Evolutionary conservation across 1,140 invertebrate genomes (phyloP), one percentile per base, ranked within the genome.

Genomic region (Drosophila ambigua): DNA sequence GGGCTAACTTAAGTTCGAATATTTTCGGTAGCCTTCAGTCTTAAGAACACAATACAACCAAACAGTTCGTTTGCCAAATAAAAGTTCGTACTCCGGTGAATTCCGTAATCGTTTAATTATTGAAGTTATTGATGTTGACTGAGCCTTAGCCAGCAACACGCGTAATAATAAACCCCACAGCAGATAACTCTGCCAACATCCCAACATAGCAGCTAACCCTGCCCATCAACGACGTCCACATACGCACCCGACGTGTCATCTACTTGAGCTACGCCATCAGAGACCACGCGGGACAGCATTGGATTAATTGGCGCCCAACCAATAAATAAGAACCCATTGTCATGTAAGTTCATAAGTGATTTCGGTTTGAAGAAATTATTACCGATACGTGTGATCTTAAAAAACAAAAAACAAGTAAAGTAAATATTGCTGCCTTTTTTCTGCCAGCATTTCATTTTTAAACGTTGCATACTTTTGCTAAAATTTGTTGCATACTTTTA

Each of bases 401-500:
- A 45, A 45, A 45, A 15, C 16, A 16, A 45, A 45, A 45, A 45
- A 45, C 28, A 53, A 53, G 8, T 41, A 54, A 54, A 41, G n/a
- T 39, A 53, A 35, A 35, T 53, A 41, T 53, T 39, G 44, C 44
- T 15, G 13, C 13, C 5, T 16, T 45, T 15, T 15, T 41, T 16
- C 51, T 39, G 35, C 16, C 51, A 35, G 16, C n/a, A 53, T 39
- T 53, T 35, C 51, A 53, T 31, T 31, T 31, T 31, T 31, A 26
- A 26, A 26, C 26, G 15, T 52, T 35, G 50, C 31, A 52, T 52
- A 52, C 31, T 52, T 52, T 52, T 52, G 28, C 28, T 16, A 52
- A 51, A 51, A 51, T 51, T 51, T 53, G 8, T 39, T 53, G 51
- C 51, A 53, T 53, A 53, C 51, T 53, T 53, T 35, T 53, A 53